Percentiles rank a stretch among this genome's conserved stretches.
phyloP scores from a whole-genome alignment of 2,797 vertebrate genomes.

The Coranthus polyacanthus region DNA sequence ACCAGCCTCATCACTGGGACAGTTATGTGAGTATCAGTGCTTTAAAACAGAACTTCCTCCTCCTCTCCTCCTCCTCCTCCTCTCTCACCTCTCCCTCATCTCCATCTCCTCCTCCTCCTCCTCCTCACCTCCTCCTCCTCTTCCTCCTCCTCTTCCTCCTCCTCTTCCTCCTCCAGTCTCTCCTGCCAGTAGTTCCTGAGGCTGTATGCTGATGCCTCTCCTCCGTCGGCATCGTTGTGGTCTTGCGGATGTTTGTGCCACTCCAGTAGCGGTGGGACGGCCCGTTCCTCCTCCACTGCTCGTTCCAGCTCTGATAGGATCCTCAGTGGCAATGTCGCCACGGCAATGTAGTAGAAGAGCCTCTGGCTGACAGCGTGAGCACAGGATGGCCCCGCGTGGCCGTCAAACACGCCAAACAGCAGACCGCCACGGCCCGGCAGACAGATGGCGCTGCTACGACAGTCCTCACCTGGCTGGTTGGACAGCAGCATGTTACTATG shows the following conservation, averaged over 20 bases:
- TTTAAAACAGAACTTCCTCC: too few relatives aligned
- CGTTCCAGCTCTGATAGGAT: constrained; percentile 60
- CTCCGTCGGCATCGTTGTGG: constrained; percentile 53
- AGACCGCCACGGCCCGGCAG: constrained; percentile 63
- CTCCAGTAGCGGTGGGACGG: constrained; percentile 65
- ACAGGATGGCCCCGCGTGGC: constrained; percentile 72
- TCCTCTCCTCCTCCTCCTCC: too few relatives aligned
- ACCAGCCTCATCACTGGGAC: too few relatives aligned
- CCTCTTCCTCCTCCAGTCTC: constrained; percentile 38
- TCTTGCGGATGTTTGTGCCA: constrained; percentile 80
- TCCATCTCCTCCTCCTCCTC: not conserved
- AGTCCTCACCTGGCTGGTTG: constrained; percentile 75
- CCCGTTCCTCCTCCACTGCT: constrained; percentile 69
- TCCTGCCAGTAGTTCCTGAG: constrained; percentile 79
- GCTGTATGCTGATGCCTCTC: constrained; percentile 65
- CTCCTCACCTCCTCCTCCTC: constrained; percentile 26
- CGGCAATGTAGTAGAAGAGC: constrained; percentile 76
- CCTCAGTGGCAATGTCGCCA: constrained; percentile 68
- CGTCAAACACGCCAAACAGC: constrained; percentile 77
- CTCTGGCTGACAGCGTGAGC: constrained; percentile 77
- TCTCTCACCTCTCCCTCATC: too few relatives aligned
- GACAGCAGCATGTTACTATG: constrained; percentile 79
- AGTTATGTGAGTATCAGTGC: too few relatives aligned
- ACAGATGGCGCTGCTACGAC: constrained; percentile 75
- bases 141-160: constrained; percentile 5